phyloP scores from a whole-genome alignment of 2,888 invertebrate genomes.

The Andrena flavipes region DNA sequence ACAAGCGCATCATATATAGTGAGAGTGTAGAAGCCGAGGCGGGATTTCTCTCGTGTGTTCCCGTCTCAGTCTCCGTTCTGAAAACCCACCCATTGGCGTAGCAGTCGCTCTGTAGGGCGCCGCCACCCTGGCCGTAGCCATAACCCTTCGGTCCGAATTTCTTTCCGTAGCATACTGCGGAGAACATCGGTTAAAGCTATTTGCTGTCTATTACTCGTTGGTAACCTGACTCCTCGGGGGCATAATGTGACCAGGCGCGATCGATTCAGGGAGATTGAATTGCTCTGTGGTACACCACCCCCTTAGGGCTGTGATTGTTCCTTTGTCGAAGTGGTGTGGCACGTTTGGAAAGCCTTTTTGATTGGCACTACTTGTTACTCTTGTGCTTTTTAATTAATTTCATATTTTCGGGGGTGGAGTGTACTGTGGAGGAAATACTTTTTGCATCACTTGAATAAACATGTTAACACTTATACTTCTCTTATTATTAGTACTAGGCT shows the following conservation, averaged over 20 bases:
- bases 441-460: too few relatives aligned
- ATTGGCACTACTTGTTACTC: too few relatives aligned
- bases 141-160: constrained; percentile 99
- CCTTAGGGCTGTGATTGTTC: too few relatives aligned
- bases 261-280: neutral
- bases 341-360: too few relatives aligned
- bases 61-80: constrained; percentile 74
- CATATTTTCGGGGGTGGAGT: too few relatives aligned
- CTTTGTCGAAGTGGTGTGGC: too few relatives aligned
- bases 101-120: constrained; percentile 96
- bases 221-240: constrained; percentile 10
- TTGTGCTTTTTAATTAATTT: too few relatives aligned
- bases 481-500: too few relatives aligned
- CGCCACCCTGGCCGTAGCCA: constrained; percentile 98
- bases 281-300: too few relatives aligned
- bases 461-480: too few relatives aligned
- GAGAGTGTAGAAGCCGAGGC: constrained; percentile 79
- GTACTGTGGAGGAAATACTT: too few relatives aligned
- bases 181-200: constrained; percentile 80
- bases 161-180: constrained; percentile 96
- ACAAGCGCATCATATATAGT: constrained; percentile 80
- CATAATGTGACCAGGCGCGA: neutral
- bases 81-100: constrained; percentile 92
- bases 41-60: constrained; percentile 73
- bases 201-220: constrained; percentile 52